These are phyloP conservation scores for Schizopygopsis pylzovi DNA, from an alignment of 2,797 vertebrate genomes.

Conservation along the genomic window DNA sequence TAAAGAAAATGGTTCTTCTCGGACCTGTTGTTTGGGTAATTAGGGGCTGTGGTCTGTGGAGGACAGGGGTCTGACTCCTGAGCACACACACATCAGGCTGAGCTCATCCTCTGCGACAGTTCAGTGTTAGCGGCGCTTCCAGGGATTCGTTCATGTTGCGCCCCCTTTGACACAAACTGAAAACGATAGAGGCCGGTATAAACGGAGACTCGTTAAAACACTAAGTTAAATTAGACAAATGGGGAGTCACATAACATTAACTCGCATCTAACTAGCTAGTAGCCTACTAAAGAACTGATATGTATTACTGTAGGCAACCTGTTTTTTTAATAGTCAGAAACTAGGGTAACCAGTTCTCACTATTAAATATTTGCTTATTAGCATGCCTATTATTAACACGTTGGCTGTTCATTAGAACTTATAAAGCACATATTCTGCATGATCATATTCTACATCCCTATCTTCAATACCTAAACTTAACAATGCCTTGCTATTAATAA, in stretches of 20 bases:
- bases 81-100: not conserved
- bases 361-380: not conserved
- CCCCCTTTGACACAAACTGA: conserved; percentile 47
- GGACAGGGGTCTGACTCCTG: conserved; percentile 32
- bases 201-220: not conserved
- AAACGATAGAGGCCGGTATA: not conserved
- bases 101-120: conserved; percentile 17
- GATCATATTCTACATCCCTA: not conserved
- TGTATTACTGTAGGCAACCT: not conserved
- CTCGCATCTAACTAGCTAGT: not conserved
- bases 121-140: conserved; percentile 3
- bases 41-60: not conserved
- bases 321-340: not conserved
- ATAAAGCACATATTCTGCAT: not conserved
- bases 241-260: too few species aligned
- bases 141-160: conserved; percentile 33
- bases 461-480: not conserved
- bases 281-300: not conserved
- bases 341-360: not conserved
- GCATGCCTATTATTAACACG: not conserved
- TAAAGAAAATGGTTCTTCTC: not conserved
- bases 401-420: not conserved
- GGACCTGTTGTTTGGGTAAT: conserved; percentile 13
- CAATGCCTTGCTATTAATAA: not conserved
- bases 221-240: not conserved